A percentile compares a stretch with the other conserved stretches of the same genome.
Conservation (phyloP, 2,113 vertebrate genomes). For the Globicephala melas region DNA sequence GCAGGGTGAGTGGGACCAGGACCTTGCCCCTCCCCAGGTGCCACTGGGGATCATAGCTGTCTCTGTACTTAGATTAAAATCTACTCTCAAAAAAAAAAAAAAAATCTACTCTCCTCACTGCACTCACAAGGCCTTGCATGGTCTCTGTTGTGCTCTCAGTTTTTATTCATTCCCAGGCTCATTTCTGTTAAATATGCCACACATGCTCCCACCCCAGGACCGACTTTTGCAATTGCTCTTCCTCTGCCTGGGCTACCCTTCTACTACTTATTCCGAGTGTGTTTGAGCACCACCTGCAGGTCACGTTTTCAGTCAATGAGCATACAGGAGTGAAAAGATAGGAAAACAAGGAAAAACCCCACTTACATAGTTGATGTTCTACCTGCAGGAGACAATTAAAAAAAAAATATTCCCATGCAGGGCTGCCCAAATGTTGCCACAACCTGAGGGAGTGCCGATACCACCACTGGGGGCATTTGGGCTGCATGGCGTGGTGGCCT, state of each 20-base stretch:
- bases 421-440: neutral
- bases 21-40: neutral
- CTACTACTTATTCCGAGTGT: neutral
- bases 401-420: neutral
- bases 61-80: neutral
- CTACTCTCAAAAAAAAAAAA: neutral
- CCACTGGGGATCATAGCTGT: neutral
- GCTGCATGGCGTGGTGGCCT: neutral
- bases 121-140: neutral
- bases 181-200: neutral
- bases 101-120: neutral
- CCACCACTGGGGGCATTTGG: neutral
- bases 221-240: neutral
- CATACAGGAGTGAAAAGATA: neutral
- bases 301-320: neutral
- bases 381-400: neutral
- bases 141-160: neutral
- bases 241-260: neutral
- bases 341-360: neutral
- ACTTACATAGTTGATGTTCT: neutral
- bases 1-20: conserved; percentile 85
- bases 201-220: neutral
- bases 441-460: neutral
- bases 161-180: neutral
- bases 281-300: neutral